A percentile compares a stretch with the other conserved stretches of the same genome.
Conservation (phyloP, 92 coral and sea anemone genomes). For the Scolanthus callimorphus region DNA sequence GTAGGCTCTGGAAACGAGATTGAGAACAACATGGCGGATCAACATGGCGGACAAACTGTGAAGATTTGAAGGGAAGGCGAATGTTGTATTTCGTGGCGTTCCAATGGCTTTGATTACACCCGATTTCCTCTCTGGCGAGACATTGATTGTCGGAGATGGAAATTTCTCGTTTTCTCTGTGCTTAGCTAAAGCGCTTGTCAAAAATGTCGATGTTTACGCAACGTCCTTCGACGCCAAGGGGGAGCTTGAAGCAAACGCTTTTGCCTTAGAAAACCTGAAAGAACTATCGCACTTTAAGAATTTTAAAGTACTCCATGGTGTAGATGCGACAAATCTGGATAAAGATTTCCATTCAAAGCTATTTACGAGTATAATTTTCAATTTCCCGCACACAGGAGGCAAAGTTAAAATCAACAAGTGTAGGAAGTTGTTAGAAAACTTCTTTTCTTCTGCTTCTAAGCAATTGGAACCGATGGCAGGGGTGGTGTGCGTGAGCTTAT, state of each 20-base stretch:
- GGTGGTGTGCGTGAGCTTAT: conserved; percentile 87
- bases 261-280: conserved; percentile 67
- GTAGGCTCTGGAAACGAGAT: too few species aligned
- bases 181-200: conserved; percentile 46
- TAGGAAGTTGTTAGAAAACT: conserved; percentile 68
- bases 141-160: conserved; percentile 94
- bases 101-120: conserved; percentile 62
- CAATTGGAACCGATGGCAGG: conserved; percentile 56
- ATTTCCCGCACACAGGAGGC: conserved; percentile 95
- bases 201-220: conserved; percentile 46
- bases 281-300: conserved; percentile 38
- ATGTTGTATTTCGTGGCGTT: not conserved
- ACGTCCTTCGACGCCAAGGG: conserved; percentile 80
- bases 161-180: conserved; percentile 92
- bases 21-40: too few species aligned
- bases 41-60: conserved; percentile 14
- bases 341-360: conserved; percentile 36
- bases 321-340: conserved; percentile 83
- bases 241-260: conserved; percentile 40
- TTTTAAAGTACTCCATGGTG: conserved; percentile 68
- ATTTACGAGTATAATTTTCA: conserved; percentile 83
- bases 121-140: conserved; percentile 50
- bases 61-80: too few species aligned
- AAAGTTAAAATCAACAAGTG: conserved; percentile 86
- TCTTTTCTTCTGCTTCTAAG: conserved; percentile 74